Percentiles rank a stretch among this genome's conserved stretches.
phyloP scores from a whole-genome alignment of 2,888 invertebrate genomes.

The Campopleginae sp. region DNA sequence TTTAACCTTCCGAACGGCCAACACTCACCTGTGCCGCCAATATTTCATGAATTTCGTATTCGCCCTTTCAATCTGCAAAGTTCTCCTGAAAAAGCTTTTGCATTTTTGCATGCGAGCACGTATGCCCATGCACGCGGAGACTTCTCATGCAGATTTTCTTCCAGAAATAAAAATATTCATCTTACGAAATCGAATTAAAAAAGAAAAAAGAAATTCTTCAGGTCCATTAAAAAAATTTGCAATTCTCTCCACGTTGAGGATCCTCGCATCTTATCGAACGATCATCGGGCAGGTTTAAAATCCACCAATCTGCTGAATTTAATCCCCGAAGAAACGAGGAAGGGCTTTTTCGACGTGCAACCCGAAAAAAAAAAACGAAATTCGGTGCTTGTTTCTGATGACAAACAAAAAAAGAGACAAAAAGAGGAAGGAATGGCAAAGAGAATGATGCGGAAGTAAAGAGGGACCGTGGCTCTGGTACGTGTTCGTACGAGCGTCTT shows the following conservation, averaged over 20 bases:
- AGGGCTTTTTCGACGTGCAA: not conserved
- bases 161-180: not conserved
- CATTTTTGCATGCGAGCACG: conserved; percentile 14
- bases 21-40: conserved; percentile 18
- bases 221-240: not conserved
- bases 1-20: not conserved
- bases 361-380: not conserved
- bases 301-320: no score
- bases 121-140: conserved; percentile 11
- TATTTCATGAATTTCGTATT: conserved; percentile 10
- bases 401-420: no score
- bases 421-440: not conserved
- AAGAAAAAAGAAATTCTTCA: not conserved
- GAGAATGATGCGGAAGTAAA: not conserved
- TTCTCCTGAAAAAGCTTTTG: not conserved
- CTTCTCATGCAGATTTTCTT: not conserved
- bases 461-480: conserved; percentile 38
- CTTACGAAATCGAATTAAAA: not conserved
- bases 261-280: not conserved
- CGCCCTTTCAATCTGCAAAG: not conserved
- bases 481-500: conserved; percentile 55
- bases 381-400: not conserved
- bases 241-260: not conserved
- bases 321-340: not conserved
- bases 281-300: no score